Evolutionary conservation across 2,797 vertebrate genomes (phyloP), one percentile per base, ranked within the genome.

Genomic region (Pseudochromis fuscus): DNA sequence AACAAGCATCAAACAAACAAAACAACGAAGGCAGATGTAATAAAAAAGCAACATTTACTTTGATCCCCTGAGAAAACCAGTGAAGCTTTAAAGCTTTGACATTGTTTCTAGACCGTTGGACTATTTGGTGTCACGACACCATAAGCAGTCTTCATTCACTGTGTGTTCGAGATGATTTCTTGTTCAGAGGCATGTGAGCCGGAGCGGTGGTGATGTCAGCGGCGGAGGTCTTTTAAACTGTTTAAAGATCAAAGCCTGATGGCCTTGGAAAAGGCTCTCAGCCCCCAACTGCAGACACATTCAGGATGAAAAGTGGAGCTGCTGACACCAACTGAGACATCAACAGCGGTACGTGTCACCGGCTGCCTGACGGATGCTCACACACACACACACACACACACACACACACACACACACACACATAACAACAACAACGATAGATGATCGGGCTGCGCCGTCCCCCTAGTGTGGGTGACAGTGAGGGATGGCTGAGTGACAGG

Each of bases 261-360:
- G 75, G 77, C 46, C 65, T 53, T 44, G 57, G 37, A 37, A n/a
- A 53, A 38, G 59, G 48, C 75, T 80, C 65, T 35, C 53, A 27
- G 59, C 55, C 59, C 30, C 71, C 51, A 27, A n/a, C 56, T 24
- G 74, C 76, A 83, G 83, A 88, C 83, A 52, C 85, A 84, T 89
- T 87, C 71, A 77, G 85, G 85, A 86, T 90, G 85, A 88, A 87
- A 84, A 89, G 88, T 88, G 82, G 71, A 72, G 75, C 81, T 40
- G 78, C 81, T 86, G 83, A 86, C 85, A 87, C 82, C 82, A 67
- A 91, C 82, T 86, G 88, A 91, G 89, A 91, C 87, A 91, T 91
- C 88, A 89, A 74, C 79, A 74, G 82, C 69, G 21, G 79, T 63
- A 61, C 23, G 66, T 90, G 89, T 89, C 87, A 81, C 30, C 1